phyloP scores from a whole-genome alignment of 2,797 vertebrate species.

The Enteromius paludinosus region DNA sequence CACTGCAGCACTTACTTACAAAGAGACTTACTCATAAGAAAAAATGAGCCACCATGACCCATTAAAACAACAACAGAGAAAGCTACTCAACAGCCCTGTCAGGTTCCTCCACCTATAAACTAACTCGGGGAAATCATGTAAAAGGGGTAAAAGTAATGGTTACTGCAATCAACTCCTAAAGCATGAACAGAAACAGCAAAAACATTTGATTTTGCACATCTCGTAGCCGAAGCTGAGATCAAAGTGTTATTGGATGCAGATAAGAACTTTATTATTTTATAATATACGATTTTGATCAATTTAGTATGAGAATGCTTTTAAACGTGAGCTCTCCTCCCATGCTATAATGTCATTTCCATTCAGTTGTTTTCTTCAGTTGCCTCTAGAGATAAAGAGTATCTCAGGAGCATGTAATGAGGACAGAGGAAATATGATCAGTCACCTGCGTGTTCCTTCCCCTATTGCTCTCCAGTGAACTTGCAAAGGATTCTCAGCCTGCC shows the following conservation, averaged over 20 bases:
- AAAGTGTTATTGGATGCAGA: not conserved
- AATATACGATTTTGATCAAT: not conserved
- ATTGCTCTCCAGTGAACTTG: constrained; percentile 33
- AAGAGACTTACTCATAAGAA: constrained; percentile 62
- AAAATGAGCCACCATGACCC: constrained; percentile 59
- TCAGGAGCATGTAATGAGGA: constrained; percentile 31
- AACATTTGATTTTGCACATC: not conserved
- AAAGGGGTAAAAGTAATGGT: constrained; percentile 28
- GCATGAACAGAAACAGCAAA: not conserved
- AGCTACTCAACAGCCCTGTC: constrained; percentile 64
- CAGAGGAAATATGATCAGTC: constrained; percentile 42
- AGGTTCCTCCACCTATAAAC: constrained; percentile 63
- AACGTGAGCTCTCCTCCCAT: constrained; percentile 35
- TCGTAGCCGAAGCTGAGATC: not conserved
- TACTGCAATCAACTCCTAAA: not conserved
- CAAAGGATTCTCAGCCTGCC: constrained; percentile 15
- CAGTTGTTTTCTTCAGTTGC: constrained; percentile 7
- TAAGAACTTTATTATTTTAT: not conserved
- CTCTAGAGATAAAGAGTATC: constrained; percentile 24
- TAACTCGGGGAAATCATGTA: constrained; percentile 51
- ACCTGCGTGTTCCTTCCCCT: constrained; percentile 28
- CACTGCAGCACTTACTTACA: constrained; percentile 52
- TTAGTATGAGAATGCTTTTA: constrained; percentile 46
- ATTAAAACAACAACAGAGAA: constrained; percentile 63
- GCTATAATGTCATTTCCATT: constrained; percentile 51